Conservation (phyloP, 92 coral and sea anemone genomes). For the Bergia sp. region DNA sequence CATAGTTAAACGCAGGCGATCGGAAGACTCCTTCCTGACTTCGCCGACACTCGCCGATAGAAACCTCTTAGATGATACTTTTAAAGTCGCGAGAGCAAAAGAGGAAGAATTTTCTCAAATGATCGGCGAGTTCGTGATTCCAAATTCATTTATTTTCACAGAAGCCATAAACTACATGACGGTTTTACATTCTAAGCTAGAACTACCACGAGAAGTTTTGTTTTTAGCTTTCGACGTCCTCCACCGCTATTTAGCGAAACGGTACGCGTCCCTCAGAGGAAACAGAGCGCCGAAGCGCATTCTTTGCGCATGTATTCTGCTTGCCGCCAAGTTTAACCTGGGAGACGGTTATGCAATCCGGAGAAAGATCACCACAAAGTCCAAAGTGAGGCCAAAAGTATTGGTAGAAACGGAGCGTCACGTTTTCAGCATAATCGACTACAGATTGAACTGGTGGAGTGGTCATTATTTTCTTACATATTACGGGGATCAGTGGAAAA, state of each 20-base stretch:
- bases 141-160: conserved; percentile 15
- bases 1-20: not conserved
- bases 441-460: conserved; percentile 39
- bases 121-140: not conserved
- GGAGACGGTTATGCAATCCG: conserved; percentile 25
- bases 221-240: conserved; percentile 21
- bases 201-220: conserved; percentile 32
- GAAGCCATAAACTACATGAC: conserved; percentile 27
- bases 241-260: conserved; percentile 21
- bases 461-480: conserved; percentile 16
- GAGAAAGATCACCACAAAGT: conserved; percentile 20
- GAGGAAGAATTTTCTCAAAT: conserved; percentile 31
- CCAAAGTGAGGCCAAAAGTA: conserved; percentile 29
- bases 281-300: conserved; percentile 37
- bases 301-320: conserved; percentile 34
- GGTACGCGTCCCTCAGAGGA: not conserved
- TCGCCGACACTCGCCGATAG: not conserved
- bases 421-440: conserved; percentile 14
- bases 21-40: not conserved
- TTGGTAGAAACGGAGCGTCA: conserved; percentile 29
- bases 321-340: conserved; percentile 25
- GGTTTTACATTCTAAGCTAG: not conserved
- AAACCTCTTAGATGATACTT: conserved; percentile 16
- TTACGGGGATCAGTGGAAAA: conserved; percentile 9
- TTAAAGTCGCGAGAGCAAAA: conserved; percentile 17